Base-by-base conservation (phyloP, 2,888 invertebrate genomes). In the Graphium colonna region DNA sequence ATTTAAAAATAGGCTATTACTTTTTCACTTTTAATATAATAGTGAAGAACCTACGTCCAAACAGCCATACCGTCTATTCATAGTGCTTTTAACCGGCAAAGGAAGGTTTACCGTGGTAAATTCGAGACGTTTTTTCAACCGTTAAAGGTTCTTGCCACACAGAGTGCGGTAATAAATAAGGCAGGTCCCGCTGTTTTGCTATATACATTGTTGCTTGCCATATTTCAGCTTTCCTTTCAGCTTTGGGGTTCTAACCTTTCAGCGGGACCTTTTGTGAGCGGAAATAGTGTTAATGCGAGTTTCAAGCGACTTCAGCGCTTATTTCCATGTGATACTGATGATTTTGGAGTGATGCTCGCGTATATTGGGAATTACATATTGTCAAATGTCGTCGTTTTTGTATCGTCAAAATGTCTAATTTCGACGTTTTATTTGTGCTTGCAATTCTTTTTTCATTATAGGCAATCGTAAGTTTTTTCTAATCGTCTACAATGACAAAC, bases 41-140 rank as follows among this genome's bases (percentile, higher is more conserved):
- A 21, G 5, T 21, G 3, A 21, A 21, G 21, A 21, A 21, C 21
- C 21, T 33, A 2, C 33, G 33, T 33, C n/a, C 1, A 10, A 10
- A 33, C 33, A 33, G 33, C 9, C 9, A 10, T n/a, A 33, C 33
- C 9, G 2, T 10, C n/a, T 33, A 9, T 33, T 28, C 28, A 4
- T 28, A 28, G 9, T n/a, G n/a, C 33, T 8, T 4, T 28, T 3
- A 9, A 3, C 33, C 33, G 10, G n/a, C 3, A 9, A 33, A 33
- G 10, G 8, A 33, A 36, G 12, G 12, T 13, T n/a, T 10, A 33
- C 9, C 10, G 8, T 10, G 33, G n/a, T 33, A 10, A 9, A 33
- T 31, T 50, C 56, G 72, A 73, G 77, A 77, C 80, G 75, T 78
- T 80, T 79, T 79, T 79, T 72, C 78, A 76, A 77, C 79, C n/a